Conservation (phyloP, 2,797 vertebrate genomes). For the Podarcis lilfordi region DNA sequence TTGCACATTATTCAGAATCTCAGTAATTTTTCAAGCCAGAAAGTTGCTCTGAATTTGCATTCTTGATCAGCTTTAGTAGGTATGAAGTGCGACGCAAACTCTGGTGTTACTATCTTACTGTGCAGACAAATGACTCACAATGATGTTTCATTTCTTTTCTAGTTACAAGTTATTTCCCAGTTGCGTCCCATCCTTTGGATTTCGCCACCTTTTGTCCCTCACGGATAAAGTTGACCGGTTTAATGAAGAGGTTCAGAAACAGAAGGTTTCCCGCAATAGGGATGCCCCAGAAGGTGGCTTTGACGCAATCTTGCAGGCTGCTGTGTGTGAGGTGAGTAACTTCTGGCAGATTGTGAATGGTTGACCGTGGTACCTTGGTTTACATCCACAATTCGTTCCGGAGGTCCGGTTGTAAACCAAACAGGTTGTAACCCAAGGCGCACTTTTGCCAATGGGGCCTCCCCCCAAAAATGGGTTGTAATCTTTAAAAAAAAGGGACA, state of each 20-base stretch:
- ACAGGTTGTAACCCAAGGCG: no score
- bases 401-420: no score
- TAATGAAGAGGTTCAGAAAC: slow-evolving; percentile 94
- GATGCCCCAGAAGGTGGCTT: slow-evolving; percentile 96
- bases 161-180: slow-evolving; percentile 95
- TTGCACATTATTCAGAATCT: background rate
- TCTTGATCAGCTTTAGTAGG: background rate
- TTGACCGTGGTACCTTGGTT: no score
- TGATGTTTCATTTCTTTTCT: slow-evolving; percentile 35
- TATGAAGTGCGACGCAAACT: background rate
- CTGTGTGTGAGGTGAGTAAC: slow-evolving; percentile 91
- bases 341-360: background rate
- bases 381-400: no score
- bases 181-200: slow-evolving; percentile 94
- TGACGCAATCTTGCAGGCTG: slow-evolving; percentile 94
- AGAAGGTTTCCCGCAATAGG: slow-evolving; percentile 95
- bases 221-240: slow-evolving; percentile 95
- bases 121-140: background rate
- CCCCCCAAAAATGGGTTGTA: no score
- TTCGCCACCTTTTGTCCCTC: slow-evolving; percentile 93
- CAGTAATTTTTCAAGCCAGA: background rate
- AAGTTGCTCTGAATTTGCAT: background rate
- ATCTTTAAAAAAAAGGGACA: no score
- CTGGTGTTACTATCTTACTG: background rate
- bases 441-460: no score